Percentiles rank a stretch among this genome's conserved stretches.
Evolutionary conservation across 2,888 invertebrate genomes (phyloP).

Genomic region (Epiblema foenella): DNA sequence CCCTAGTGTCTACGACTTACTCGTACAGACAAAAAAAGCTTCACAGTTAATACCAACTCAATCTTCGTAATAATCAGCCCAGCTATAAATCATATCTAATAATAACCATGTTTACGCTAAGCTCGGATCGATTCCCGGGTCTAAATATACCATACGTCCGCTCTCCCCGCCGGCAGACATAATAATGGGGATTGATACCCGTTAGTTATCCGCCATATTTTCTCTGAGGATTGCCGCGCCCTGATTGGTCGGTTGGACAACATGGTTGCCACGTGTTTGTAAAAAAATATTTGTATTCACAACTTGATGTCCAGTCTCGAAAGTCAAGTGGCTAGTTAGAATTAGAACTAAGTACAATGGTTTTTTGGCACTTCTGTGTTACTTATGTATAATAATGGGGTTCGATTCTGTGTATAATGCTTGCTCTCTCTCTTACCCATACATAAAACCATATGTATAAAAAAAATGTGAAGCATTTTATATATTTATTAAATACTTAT

Average conservation of each 20-base stretch:
- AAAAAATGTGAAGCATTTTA: too few species aligned
- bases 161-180: slow-evolving; percentile 58
- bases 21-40: neutral
- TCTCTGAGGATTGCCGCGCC: slow-evolving; percentile 56
- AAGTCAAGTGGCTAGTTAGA: slow-evolving; percentile 43
- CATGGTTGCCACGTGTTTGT: slow-evolving; percentile 71
- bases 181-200: slow-evolving; percentile 70
- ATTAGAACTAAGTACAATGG: neutral
- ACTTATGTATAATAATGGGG: too few species aligned
- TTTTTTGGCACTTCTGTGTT: too few species aligned
- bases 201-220: slow-evolving; percentile 75
- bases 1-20: neutral
- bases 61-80: slow-evolving; percentile 18
- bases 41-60: slow-evolving; percentile 7
- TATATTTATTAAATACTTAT: too few species aligned
- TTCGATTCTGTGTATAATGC: neutral
- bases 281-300: slow-evolving; percentile 56
- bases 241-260: slow-evolving; percentile 73
- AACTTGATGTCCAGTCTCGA: slow-evolving; percentile 49
- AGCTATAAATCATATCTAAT: slow-evolving; percentile 36
- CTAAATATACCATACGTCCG: slow-evolving; percentile 48
- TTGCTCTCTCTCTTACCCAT: neutral
- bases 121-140: slow-evolving; percentile 32
- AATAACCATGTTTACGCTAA: slow-evolving; percentile 38
- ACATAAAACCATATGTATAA: too few species aligned